These are phyloP conservation scores for Rhagium mordax DNA, from an alignment of 2,888 invertebrate species.

Conservation along the genomic window DNA sequence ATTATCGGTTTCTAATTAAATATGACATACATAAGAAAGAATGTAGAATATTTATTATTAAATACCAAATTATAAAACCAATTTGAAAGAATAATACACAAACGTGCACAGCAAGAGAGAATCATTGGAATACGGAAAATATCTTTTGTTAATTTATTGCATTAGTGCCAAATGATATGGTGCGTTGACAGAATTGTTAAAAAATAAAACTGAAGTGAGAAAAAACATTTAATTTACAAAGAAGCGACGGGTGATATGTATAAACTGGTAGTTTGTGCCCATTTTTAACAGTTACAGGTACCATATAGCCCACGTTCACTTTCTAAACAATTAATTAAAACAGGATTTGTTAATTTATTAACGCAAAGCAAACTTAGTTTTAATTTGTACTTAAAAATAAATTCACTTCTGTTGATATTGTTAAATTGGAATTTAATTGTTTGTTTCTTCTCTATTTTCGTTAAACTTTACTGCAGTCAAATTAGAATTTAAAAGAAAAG, in stretches of 20 bases:
- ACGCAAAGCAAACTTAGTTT: neutral
- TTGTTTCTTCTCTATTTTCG: constrained; percentile 6
- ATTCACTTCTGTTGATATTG: neutral
- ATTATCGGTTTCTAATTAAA: constrained; percentile 8
- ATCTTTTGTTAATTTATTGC: neutral
- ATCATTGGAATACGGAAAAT: neutral
- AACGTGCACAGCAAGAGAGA: neutral
- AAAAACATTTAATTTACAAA: neutral
- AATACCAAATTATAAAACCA: neutral
- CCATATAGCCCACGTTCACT: too few relatives aligned
- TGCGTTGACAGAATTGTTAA: neutral
- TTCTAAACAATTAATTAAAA: neutral
- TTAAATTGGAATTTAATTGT: neutral
- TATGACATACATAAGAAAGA: constrained; percentile 1
- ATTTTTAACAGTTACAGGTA: too few relatives aligned
- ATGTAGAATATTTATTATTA: constrained; percentile 8
- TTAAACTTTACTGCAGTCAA: neutral
- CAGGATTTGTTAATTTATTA: neutral
- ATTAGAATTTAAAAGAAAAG: neutral
- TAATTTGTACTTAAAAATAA: too few relatives aligned
- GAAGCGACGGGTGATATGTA: neutral
- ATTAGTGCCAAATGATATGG: neutral
- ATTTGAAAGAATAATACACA: neutral
- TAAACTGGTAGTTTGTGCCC: neutral
- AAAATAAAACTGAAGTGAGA: neutral